A percentile compares a stretch with the other conserved stretches of the same genome.
These are phyloP conservation scores for Acanthochromis polyacanthus DNA, from an alignment of 2,113 vertebrate species.

Conservation along the genomic window DNA sequence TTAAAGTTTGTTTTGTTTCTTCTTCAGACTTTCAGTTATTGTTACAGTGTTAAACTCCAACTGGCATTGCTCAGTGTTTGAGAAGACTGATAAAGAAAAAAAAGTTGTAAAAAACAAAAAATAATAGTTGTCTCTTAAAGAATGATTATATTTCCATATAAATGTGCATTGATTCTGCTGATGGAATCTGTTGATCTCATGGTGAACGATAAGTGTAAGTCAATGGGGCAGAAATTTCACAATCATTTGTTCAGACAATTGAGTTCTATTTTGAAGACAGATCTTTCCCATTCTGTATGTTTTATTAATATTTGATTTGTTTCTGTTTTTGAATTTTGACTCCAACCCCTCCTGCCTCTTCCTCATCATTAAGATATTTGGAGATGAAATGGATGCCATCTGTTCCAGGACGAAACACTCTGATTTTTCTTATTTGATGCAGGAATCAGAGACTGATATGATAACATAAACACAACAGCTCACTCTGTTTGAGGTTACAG, in stretches of 20 bases:
- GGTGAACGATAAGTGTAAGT: neutral
- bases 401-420: too few relatives aligned
- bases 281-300: fast-evolving
- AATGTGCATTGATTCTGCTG: slow-evolving; percentile 5
- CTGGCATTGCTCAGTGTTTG: slow-evolving; percentile 9
- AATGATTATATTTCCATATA: slow-evolving; percentile 7
- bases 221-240: slow-evolving; percentile 5
- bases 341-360: too few relatives aligned
- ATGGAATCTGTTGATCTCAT: neutral
- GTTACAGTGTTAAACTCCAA: slow-evolving; percentile 21
- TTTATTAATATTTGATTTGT: neutral
- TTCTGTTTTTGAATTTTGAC: neutral
- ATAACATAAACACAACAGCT: too few relatives aligned
- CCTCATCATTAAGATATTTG: too few relatives aligned
- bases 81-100: slow-evolving; percentile 6
- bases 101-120: neutral
- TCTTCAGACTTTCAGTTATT: slow-evolving; percentile 2
- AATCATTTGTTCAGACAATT: neutral
- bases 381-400: too few relatives aligned
- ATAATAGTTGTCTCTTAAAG: too few relatives aligned
- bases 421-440: neutral
- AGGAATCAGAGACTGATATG: neutral
- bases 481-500: too few relatives aligned
- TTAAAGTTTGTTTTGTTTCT: neutral
- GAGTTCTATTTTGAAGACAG: neutral